Evolutionary conservation across 2,113 vertebrate genomes (phyloP), one percentile per base, ranked within the genome.

Genomic region (Hippocampus zosterae): DNA sequence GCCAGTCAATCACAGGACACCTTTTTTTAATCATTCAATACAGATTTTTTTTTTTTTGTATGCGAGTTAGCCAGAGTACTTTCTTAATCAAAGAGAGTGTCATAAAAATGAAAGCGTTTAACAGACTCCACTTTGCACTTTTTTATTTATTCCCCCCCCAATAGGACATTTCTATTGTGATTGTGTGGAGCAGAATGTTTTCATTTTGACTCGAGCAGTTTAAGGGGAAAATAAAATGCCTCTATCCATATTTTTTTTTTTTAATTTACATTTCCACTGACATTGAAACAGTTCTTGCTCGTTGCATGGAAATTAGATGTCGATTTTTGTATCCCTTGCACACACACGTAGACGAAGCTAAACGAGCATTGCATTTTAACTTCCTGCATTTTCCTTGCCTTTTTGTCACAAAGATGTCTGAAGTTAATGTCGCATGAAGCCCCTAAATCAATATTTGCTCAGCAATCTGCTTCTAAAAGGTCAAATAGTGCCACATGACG

Each of bases 371-470:
- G 15, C 27, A 60, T 60, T 60, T 56, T 33, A 33, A 12, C n/a
- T 60, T 33, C 11, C 12, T 44, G 13, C 11, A 0, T 42, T 27
- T 44, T 46, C 37, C 15, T 10, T 21, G 5, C 10, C 33, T 41
- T 50, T 25, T 37, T 56, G 37, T 41, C 65, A 55, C 65, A 62
- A 53, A 76, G 71, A 74, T n/a, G 13, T 25, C 5, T 12, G 40
- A 55, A 29, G 44, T 67, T 70, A 62, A 48, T 69, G 29, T 75
- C 33, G 46, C n/a, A 50, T 57, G 50, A 65, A 64, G n/a, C 9
- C 67, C 16, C n/a, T 41, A 41, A 48, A 83, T 84, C 79, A 83
- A 83, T 86, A 76, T 87, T 86, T 85, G 67, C 64, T 59, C 67
- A 23, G 73, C 74, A 65, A 76, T 75, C 79, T 79, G 71, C 69